These are phyloP conservation scores for Alligator mississippiensis DNA, from an alignment of 2,113 vertebrate genomes.

Conservation along the genomic window DNA sequence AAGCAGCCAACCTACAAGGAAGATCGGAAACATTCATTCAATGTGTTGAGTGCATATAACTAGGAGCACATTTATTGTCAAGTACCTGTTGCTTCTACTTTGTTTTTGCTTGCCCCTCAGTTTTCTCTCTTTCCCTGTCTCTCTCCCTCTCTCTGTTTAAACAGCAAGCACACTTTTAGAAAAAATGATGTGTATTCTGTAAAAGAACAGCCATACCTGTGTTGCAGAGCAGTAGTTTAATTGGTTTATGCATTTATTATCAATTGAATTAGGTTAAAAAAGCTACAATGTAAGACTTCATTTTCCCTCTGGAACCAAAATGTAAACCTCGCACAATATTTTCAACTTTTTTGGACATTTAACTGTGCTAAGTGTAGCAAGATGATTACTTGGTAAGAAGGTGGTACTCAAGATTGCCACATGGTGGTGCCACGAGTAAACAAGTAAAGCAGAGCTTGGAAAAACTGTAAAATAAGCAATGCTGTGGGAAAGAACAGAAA, in stretches of 20 bases:
- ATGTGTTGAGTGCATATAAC: background rate
- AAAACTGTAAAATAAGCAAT: rapidly evolving
- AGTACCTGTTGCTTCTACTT: background rate
- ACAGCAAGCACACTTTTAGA: background rate
- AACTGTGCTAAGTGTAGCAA: background rate
- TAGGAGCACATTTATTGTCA: background rate
- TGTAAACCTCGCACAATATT: rapidly evolving
- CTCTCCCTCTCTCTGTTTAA: background rate
- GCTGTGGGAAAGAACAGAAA: rapidly evolving
- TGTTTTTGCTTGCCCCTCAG: background rate
- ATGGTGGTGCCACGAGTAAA: slow-evolving; percentile 45
- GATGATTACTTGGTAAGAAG: background rate
- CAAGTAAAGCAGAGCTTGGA: background rate
- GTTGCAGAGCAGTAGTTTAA: background rate
- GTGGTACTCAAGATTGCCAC: background rate
- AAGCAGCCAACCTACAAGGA: rapidly evolving
- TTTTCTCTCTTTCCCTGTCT: background rate
- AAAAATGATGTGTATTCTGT: background rate
- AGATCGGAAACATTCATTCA: background rate
- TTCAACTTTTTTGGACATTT: background rate
- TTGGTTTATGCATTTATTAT: background rate
- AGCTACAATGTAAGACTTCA: background rate
- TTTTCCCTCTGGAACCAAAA: background rate
- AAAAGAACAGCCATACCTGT: background rate
- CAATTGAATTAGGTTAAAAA: background rate